Evolutionary conservation across 2,888 invertebrate genomes (phyloP), one percentile per base, ranked within the genome.

Genomic region (Agrilus biguttatus): DNA sequence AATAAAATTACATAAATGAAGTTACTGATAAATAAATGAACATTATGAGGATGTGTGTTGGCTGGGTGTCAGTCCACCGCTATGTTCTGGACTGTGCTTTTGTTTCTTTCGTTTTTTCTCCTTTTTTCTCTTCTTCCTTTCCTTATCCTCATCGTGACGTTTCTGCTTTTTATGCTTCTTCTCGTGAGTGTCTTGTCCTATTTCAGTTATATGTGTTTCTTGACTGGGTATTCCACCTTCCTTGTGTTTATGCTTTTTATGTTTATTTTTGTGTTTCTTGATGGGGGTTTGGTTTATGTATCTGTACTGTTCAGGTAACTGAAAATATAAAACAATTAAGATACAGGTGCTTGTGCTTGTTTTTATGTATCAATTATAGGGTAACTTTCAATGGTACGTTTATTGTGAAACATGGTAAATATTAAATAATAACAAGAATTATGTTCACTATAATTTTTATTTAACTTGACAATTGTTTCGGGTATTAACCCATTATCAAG

Each of bases 131-230:
- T 91, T 92, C 68, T 89, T 91, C 33, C 90, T 74, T 58, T 92
- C 91, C 58, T 91, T 91, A 55, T 92, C 91, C 52, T 92, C 92
- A 54, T 92, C 91, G 55, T 91, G 90, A 33, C 90, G 73, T 62
- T 90, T 91, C 59, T 90, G 89, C 63, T 91, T 92, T 73, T 91
- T 92, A 65, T 91, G 91, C 63, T 92, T 92, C 74, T 91, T 92
- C 60, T 92, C 92, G 56, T 90, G 90, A 14, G 87, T 84, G 61
- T 90, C 89, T 45, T 80, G 77, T 23, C 71, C 72, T 19, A 62
- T 55, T 49, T 67, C 67, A 59, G 83, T 77, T 36, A 83, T 63
- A 36, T 83, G 77, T 46, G 83, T 78, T 62, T 87, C 87, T 59
- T 83, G 85, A 49, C 76, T 78, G 36, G 79, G 80, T 36, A 79